Base-by-base conservation (phyloP, 37 sponge, comb jelly and placozoan genomes). In the Halichondria panicea region DNA sequence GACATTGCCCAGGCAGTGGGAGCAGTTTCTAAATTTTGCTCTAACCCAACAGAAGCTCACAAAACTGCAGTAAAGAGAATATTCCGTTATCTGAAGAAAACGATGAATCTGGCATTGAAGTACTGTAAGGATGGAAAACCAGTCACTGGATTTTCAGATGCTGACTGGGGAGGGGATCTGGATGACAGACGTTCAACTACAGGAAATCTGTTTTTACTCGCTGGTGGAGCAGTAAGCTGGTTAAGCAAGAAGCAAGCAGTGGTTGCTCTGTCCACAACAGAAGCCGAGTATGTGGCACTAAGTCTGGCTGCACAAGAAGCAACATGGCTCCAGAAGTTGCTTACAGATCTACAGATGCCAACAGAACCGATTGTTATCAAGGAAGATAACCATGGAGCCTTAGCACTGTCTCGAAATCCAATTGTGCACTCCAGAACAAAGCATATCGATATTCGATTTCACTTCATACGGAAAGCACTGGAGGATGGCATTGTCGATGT, bases 1-100 rank as follows among this genome's bases (percentile, higher is more conserved):
- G 83, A 83, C 76, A 74, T 83, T 27, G 24, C 83, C 4, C 76
- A 75, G 33, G 68, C 83, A 67, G 81, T 81, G 65, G 81, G 73
- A 72, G 81, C 45, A 18, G 66, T 72, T 0, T 70, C 81, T 4
- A 81, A 81, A 55, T 71, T 37, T 41, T 48, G 42, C 56, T 61
- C 73, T 3, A 34, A 34, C 24, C 81, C 81, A 0, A 81, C 34
- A 39, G 81, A 81, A 71, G 72, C 72, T 21, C 61, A 81, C 64
- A 21, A 54, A 21, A 81, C 81, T 27, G 81, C 81, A n/a, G 83
- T 65, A 18, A 83, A 83, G 43, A 66, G 75, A 32, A 83, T 83
- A 9, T 18, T 83, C 12, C 59, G 83, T 27, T 83, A 83, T 31
- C 69, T 83, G 28, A 83, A 83, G 58, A 63, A 63, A 55, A 74